A percentile compares a stretch with the other conserved stretches of the same genome.
Evolutionary conservation across 1,140 invertebrate genomes (phyloP).

Genomic region (Odontomachus brunneus): DNA sequence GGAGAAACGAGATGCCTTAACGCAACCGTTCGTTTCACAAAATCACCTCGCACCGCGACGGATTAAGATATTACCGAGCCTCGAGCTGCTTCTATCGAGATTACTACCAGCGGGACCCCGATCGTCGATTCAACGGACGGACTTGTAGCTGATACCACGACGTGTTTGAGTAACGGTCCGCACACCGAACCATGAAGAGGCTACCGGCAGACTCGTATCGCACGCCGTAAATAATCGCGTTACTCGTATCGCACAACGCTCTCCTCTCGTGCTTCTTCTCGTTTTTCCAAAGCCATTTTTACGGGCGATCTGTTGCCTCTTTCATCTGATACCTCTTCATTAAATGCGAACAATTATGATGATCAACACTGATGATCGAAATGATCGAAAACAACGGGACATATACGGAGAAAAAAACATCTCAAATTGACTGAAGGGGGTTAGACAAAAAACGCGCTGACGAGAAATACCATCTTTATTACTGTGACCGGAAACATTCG

Average conservation of each 20-base stretch:
- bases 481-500: too few relatives aligned
- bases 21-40: neutral
- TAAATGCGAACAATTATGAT: constrained; percentile 3
- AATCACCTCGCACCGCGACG: constrained; percentile 20
- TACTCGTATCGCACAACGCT: neutral
- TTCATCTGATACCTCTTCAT: neutral
- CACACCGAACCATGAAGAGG: constrained; percentile 34
- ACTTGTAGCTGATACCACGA: constrained; percentile 22
- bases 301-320: neutral
- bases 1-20: constrained; percentile 6
- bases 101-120: constrained; percentile 1
- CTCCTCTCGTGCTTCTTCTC: neutral
- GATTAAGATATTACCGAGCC: neutral
- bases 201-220: constrained; percentile 36
- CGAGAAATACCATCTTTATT: too few relatives aligned
- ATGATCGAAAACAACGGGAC: neutral
- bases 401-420: neutral
- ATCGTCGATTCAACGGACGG: constrained; percentile 15
- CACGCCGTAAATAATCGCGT: constrained; percentile 27
- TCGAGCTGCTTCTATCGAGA: constrained; percentile 23
- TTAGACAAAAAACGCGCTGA: too few relatives aligned
- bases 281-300: too few relatives aligned
- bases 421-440: too few relatives aligned
- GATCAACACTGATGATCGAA: neutral
- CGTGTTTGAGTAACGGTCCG: constrained; percentile 54